phyloP scores from a whole-genome alignment of 1,140 invertebrate species.

The Brachionus asplanchnoidis region DNA sequence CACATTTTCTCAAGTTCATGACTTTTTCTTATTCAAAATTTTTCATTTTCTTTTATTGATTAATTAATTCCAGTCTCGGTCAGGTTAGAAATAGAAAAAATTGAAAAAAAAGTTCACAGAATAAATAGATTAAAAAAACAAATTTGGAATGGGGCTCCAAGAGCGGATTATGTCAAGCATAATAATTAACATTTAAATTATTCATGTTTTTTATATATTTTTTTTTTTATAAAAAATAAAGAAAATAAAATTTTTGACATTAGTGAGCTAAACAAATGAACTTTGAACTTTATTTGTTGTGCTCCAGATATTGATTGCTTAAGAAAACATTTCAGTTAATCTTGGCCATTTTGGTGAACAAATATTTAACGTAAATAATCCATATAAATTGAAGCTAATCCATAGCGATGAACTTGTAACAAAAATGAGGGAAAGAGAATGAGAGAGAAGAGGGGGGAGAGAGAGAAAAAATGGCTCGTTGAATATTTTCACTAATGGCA shows the following conservation, averaged over 20 bases:
- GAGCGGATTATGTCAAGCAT: not conserved
- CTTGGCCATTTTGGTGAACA: not conserved
- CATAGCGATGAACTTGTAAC: not conserved
- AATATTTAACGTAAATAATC: slow-evolving; percentile 16
- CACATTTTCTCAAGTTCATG: not conserved
- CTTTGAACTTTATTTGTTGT: not conserved
- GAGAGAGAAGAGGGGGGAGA: too few relatives aligned
- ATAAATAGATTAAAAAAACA: not conserved
- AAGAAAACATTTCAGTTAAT: not conserved
- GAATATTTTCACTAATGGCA: not conserved
- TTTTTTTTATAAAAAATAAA: not conserved
- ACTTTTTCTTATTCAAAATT: too few relatives aligned
- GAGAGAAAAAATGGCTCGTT: not conserved
- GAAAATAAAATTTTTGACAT: not conserved
- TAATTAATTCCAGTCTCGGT: too few relatives aligned
- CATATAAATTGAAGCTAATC: not conserved
- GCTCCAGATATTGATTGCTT: not conserved
- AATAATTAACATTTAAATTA: not conserved
- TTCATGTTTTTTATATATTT: too few relatives aligned
- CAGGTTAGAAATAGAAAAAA: too few relatives aligned
- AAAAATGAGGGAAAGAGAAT: not conserved
- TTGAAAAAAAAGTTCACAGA: too few relatives aligned
- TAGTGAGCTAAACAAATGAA: not conserved
- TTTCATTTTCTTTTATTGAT: too few relatives aligned
- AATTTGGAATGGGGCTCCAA: not conserved